A percentile compares a stretch with the other conserved stretches of the same genome.
These are phyloP conservation scores for Hetaerina titia DNA, from an alignment of 2,888 invertebrate genomes.

Conservation along the genomic window DNA sequence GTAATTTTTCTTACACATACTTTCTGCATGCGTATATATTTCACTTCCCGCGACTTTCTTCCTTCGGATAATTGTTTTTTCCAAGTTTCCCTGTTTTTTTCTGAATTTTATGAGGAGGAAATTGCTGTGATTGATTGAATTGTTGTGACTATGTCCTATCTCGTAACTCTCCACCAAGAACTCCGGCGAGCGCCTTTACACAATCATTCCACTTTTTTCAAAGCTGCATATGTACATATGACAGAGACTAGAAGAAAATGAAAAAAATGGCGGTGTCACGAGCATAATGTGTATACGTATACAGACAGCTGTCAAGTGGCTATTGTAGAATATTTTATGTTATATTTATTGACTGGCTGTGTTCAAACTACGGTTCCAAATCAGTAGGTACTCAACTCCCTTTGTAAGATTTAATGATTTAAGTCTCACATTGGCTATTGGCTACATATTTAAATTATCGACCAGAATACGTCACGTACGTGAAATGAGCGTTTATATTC, in stretches of 20 bases:
- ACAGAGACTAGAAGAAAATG: not conserved
- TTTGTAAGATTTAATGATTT: too few species aligned
- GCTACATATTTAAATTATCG: too few species aligned
- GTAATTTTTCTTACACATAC: not conserved
- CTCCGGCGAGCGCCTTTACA: not conserved
- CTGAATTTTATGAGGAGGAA: not conserved
- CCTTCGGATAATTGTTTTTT: not conserved
- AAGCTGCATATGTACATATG: not conserved
- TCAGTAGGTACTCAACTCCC: too few species aligned
- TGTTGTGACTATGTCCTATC: not conserved
- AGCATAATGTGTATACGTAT: too few species aligned
- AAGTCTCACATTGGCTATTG: too few species aligned
- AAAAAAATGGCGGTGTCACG: too few species aligned
- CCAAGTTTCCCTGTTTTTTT: not conserved
- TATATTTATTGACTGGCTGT: too few species aligned
- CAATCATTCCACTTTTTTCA: not conserved
- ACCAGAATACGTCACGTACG: too few species aligned
- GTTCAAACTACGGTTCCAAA: too few species aligned
- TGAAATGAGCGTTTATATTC: too few species aligned
- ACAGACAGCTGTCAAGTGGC: too few species aligned
- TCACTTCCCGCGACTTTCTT: not conserved
- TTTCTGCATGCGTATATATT: not conserved
- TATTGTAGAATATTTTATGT: too few species aligned
- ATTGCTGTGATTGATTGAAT: not conserved
- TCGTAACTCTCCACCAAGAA: not conserved